A percentile compares a stretch with the other conserved stretches of the same genome.
Evolutionary conservation across 1,140 invertebrate genomes (phyloP).

Genomic region (Sesamia nonagrioides): DNA sequence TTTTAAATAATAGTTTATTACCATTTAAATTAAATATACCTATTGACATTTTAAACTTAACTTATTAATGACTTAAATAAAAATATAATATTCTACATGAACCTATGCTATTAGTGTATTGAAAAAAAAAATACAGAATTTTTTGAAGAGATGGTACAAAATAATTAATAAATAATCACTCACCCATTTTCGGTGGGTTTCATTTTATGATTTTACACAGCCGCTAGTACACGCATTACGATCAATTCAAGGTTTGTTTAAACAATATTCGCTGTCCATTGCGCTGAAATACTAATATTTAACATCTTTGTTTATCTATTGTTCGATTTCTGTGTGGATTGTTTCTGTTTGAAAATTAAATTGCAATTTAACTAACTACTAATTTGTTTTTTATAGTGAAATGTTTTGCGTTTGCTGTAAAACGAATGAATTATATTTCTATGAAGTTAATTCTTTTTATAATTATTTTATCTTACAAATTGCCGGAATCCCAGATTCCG

Average conservation of each 20-base stretch:
- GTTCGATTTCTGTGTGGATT: background rate
- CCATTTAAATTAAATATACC: too few species aligned
- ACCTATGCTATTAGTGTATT: too few species aligned
- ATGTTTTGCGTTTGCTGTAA: too few species aligned
- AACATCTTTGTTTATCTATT: constrained; percentile 26
- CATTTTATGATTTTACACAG: constrained; percentile 58
- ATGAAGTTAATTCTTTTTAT: too few species aligned
- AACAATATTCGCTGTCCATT: constrained; percentile 37
- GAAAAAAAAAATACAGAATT: too few species aligned
- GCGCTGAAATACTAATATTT: constrained; percentile 1
- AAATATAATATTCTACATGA: too few species aligned
- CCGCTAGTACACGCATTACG: background rate
- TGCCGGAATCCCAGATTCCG: too few species aligned
- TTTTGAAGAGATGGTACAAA: background rate
- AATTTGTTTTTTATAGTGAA: background rate
- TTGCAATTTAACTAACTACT: background rate
- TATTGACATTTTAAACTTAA: too few species aligned
- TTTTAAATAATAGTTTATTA: too few species aligned
- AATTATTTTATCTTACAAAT: too few species aligned
- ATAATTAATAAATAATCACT: constrained; percentile 40
- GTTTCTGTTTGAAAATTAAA: background rate
- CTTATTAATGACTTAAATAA: too few species aligned
- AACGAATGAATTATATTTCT: too few species aligned
- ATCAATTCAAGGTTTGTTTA: constrained; percentile 64
- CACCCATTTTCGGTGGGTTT: constrained; percentile 55